Base-by-base conservation (phyloP, 2,113 vertebrate genomes). In the Hiodon alosoides region DNA sequence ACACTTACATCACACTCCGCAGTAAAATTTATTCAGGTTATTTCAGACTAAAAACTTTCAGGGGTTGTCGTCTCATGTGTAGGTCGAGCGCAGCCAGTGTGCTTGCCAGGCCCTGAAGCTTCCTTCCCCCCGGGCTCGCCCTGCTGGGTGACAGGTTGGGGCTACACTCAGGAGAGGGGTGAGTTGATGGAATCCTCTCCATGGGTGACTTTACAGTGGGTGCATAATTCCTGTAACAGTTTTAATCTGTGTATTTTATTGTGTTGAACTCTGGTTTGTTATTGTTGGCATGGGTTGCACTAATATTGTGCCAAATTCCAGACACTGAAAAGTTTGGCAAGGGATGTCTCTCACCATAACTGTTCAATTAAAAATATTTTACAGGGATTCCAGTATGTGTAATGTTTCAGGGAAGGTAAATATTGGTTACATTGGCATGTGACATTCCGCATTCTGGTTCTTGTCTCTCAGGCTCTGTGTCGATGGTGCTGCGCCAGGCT, bases 71-170 rank as follows among this genome's bases (percentile, higher is more conserved):
- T 31, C 31, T 31, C 31, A 31, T 31, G 59, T 14, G 67, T 14
- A 93, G 90, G 77, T 61, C 81, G 84, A 3, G 85, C 90, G 11
- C 77, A 83, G 7, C 90, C 91, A 0, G 88, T 93, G 13, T 92
- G 91, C 84, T 86, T 93, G 70, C 92, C 92, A 4, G 77, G 71
- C 51, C 54, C 68, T 1, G 73, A 4, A 0, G 89, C 90, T 54
- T 82, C 78, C 4, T 93, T 93, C 69, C 82, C 77, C n/a, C 14
- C 82, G 3, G 88, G 86, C 5, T 31, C 88, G 0, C 65, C 79
- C 54, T 93, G 92, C 53, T 92, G 90, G 91, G 88, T 92, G 73
- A 91, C 88, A 52, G 91, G 92, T 59, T 93, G 92, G 92, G 92
- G 92, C 48, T 84, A 83, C 31, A 59, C 80, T 8, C 16, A 66